phyloP scores from a whole-genome alignment of 2,888 invertebrate genomes.

The Hyppa rectilinea region DNA sequence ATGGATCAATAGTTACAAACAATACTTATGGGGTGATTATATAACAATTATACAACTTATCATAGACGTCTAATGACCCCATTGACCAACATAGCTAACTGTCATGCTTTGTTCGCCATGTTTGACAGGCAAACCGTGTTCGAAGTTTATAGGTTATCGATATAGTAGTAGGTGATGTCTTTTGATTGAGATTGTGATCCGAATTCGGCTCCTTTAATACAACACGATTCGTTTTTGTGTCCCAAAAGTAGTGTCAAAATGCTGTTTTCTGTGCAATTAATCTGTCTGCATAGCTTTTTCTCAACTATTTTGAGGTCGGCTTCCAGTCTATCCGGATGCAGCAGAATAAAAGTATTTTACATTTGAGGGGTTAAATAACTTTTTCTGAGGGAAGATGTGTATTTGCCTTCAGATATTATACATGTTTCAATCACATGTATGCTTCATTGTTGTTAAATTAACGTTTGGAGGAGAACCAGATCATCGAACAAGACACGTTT shows the following conservation, averaged over 20 bases:
- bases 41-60: constrained; percentile 35
- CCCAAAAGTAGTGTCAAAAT: background rate
- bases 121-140: constrained; percentile 17
- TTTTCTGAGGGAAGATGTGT: background rate
- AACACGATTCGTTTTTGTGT: background rate
- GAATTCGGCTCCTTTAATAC: background rate
- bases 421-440: background rate
- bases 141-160: constrained; percentile 20
- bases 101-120: constrained; percentile 1
- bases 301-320: no score
- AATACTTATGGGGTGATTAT: constrained; percentile 14
- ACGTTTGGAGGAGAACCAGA: constrained; percentile 22
- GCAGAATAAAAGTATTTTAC: no score
- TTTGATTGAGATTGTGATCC: background rate
- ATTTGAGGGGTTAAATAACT: no score
- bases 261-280: no score
- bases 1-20: constrained; percentile 28
- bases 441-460: background rate
- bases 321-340: no score
- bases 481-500: background rate
- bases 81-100: constrained; percentile 20
- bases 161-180: background rate
- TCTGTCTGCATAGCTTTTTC: no score
- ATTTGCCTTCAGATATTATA: background rate
- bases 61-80: constrained; percentile 26